Evolutionary conservation across 2,113 vertebrate species (phyloP), one percentile per base, ranked within the genome.

Genomic region (Saguinus imperator): DNA sequence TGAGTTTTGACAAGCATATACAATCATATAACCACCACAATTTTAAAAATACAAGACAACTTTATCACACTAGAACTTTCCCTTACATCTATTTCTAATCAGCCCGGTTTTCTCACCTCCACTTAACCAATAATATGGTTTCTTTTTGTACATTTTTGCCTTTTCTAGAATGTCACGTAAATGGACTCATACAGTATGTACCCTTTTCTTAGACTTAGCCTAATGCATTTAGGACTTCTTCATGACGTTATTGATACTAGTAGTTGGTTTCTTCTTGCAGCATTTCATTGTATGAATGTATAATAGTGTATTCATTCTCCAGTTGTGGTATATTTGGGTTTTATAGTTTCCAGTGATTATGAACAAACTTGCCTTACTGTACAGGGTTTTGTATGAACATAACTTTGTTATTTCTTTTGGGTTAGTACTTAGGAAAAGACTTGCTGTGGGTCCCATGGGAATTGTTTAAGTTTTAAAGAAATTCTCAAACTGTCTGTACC

Each of bases 341-440:
- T 84, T 72, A 12, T 29, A 70, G 93, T 81, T 95, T 94, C 35
- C 55, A 32, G n/a, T 92, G 48, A 85, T 91, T 94, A 61, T 93
- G 70, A 95, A 80, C 95, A 79, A 35, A 57, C 70, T 13, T 87
- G 29, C 27, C 58, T 35, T 73, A 29, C 3, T 77, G 27, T 82
- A 14, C 8, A 52, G 18, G 35, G 21, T 94, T 91, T 87, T 37
- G 23, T 61, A 20, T 73, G 55, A 66, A 52, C 13, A 1, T 66
- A 68, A 27, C 45, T 87, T 87, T 82, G 89, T 70, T 79, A 64
- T 87, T 87, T 83, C 50, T 87, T 21, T n/a, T 73, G 84, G 35
- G 48, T 77, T 81, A 52, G 82, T 89, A 75, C 58, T 81, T 82
- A 40, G 58, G 25, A 58, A 37, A 79, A 45, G 45, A 48, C 37